Evolutionary conservation across 2,888 invertebrate species (phyloP).

Genomic region (Microctonus brassicae): DNA sequence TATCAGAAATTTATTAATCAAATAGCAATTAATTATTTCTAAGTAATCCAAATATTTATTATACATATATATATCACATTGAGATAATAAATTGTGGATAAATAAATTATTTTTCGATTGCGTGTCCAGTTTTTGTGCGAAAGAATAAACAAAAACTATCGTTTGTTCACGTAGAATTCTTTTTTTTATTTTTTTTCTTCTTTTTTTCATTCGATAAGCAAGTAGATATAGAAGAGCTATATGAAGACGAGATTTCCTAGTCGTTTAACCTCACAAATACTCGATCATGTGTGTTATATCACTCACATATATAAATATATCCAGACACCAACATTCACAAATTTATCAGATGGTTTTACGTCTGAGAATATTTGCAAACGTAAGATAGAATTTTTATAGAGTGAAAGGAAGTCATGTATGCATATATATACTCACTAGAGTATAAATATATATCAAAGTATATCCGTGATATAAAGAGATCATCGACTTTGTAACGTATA

Average conservation of each 20-base stretch:
- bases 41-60: too few relatives aligned
- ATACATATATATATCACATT: too few relatives aligned
- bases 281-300: neutral
- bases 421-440: too few relatives aligned
- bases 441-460: neutral
- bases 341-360: neutral
- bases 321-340: neutral
- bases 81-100: too few relatives aligned
- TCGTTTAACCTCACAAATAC: neutral
- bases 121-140: too few relatives aligned
- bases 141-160: neutral
- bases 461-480: neutral
- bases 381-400: neutral
- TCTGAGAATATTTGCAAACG: neutral
- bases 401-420: neutral
- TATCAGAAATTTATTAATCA: too few relatives aligned
- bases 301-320: neutral
- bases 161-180: too few relatives aligned
- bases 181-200: too few relatives aligned
- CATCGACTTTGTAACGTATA: neutral
- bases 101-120: too few relatives aligned
- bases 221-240: neutral
- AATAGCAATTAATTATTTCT: too few relatives aligned
- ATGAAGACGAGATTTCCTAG: neutral
- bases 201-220: neutral